Evolutionary conservation across 30 jellyfish, hydroid and myxozoan species (phyloP), one percentile per base, ranked within the genome.

Genomic region (Phacellophora camtschatica): DNA sequence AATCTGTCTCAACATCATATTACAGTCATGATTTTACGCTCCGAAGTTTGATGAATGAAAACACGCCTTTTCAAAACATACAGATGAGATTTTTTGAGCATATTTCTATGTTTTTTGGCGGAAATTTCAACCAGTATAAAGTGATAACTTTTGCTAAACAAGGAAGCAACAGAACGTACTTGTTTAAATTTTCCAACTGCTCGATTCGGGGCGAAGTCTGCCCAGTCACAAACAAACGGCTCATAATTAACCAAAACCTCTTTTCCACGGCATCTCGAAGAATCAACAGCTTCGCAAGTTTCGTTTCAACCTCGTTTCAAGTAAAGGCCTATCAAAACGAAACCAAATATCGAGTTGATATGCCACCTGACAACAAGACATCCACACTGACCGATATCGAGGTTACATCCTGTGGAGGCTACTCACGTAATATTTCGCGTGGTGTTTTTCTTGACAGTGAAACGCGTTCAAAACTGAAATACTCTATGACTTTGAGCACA

Each of bases 401-500:
- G 59, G 84, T 80, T 28, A 65, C 49, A 7, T 46, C 91, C 11
- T 80, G 91, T 51, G 91, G 91, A 51, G 72, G 84, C 69, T 80
- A 80, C 57, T 16, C 56, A 12, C 84, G 71, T 18, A 74, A 80
- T 20, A 49, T 80, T 8, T 45, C 84, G 9, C 67, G 43, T 33
- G 49, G 49, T 7, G 19, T 42, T 23, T 73, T 73, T 37, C 13
- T 36, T 5, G 75, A 73, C 20, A 34, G 41, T 31, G 74, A 53
- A 36, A 23, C 49, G 39, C 74, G 31, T 7, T 15, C 50, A 28
- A 34, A 25, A 6, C 22, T 73, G 36, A 62, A 74, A 8, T 73
- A 73, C 35, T 56, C 64, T 30, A 53, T 80, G 66, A 65, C 27
- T 12, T 20, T 64, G 82, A 22, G 10, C 23, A 43, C 46, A n/a